Conservation (phyloP, 2,888 invertebrate genomes). For the Lobophora halterata region DNA sequence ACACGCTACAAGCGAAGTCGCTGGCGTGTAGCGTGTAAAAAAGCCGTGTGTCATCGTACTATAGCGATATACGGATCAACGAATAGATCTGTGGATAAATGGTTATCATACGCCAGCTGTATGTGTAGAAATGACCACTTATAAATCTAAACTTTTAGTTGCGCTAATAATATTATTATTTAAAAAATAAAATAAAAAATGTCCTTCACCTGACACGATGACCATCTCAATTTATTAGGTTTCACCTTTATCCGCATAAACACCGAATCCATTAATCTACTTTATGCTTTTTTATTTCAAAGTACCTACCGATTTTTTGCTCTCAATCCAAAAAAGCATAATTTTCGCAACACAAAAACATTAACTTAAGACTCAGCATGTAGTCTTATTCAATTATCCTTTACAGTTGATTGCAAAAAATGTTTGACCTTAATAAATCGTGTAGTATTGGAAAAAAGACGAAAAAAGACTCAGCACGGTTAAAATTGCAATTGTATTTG, state of each 20-base stretch:
- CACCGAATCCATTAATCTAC: conserved; percentile 17
- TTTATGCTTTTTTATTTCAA: conserved; percentile 10
- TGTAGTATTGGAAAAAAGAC: conserved; percentile 9
- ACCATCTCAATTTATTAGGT: conserved; percentile 12
- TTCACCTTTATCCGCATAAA: conserved; percentile 19
- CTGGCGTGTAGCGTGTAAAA: too few relatives aligned
- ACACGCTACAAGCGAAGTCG: too few relatives aligned
- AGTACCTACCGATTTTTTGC: conserved; percentile 23
- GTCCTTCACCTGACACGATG: conserved; percentile 20
- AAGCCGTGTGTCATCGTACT: too few relatives aligned
- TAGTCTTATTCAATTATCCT: conserved; percentile 25
- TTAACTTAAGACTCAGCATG: conserved; percentile 27
- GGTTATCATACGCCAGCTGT: too few relatives aligned
- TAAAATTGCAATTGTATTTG: too few relatives aligned
- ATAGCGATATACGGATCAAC: too few relatives aligned
- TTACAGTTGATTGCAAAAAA: conserved; percentile 23
- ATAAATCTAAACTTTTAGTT: too few relatives aligned
- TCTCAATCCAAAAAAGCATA: conserved; percentile 16
- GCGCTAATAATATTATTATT: conserved; percentile 31
- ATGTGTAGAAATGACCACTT: too few relatives aligned
- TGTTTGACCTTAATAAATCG: conserved; percentile 26
- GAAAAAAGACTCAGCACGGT: too few relatives aligned
- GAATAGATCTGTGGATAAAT: too few relatives aligned
- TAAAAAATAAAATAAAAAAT: not conserved
- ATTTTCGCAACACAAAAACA: conserved; percentile 20